phyloP scores from a whole-genome alignment of 2,113 vertebrate genomes.

The Athene cunicularia region DNA sequence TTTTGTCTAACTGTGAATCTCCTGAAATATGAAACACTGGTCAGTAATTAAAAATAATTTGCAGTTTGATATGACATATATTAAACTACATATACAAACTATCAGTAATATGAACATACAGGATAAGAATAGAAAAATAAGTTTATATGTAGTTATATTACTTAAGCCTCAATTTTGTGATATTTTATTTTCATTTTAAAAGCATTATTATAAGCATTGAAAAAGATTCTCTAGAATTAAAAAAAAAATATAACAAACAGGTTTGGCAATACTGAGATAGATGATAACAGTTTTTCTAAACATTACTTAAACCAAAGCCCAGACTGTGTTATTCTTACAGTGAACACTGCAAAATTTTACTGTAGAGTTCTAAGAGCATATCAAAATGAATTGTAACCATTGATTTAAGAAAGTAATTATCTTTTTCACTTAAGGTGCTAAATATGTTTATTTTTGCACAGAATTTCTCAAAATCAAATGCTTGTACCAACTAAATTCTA shows the following conservation, averaged over 20 bases:
- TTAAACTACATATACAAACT: not conserved
- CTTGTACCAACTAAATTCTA: not conserved
- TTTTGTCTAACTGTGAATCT: conserved; percentile 87
- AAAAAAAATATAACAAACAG: not conserved
- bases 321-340: not conserved
- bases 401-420: not conserved
- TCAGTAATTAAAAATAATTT: conserved; percentile 55
- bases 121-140: not conserved
- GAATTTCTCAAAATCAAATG: not conserved
- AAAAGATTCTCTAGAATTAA: not conserved
- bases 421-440: not conserved
- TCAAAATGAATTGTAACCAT: not conserved
- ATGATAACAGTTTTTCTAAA: not conserved
- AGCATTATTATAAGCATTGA: not conserved
- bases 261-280: not conserved
- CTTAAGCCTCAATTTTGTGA: not conserved
- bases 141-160: not conserved
- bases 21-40: conserved; percentile 78
- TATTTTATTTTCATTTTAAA: not conserved
- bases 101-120: not conserved
- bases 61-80: not conserved
- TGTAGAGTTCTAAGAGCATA: not conserved
- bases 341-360: not conserved
- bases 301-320: not conserved
- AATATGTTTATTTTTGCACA: not conserved